Base-by-base conservation (phyloP, 1,140 invertebrate species). In the Zaprionus ghesquierei region DNA sequence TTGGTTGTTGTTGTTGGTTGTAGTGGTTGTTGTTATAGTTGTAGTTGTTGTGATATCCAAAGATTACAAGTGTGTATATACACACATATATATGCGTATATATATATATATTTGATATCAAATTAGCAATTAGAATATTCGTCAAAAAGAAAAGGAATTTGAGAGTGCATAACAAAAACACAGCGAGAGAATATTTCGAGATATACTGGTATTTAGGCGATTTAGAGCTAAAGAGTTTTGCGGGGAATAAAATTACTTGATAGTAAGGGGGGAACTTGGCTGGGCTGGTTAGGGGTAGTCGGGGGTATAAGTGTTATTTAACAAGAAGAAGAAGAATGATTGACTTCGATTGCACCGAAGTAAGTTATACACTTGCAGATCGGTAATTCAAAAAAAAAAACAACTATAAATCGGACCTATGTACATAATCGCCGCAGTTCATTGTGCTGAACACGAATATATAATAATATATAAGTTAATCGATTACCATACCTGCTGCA, bases 121-220 rank as follows among this genome's bases (percentile, higher is more conserved):
- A 69, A 74, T 74, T 74, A 69, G 65, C 58, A 69, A 56, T 74
- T 56, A 61, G 65, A 69, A 69, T 61, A 61, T 56, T 74, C 51
- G 49, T 69, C 70, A 69, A 61, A 60, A 56, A 44, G 51, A 59
- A 46, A n/a, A n/a, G n/a, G n/a, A n/a, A n/a, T n/a, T 31, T 58
- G 41, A 25, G 41, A 59, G 58, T 69, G 59, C 50, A 69, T 61
- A 55, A 74, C 41, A 72, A 62, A 62, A 61, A 62, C 55, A 73
- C 65, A 74, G 56, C 65, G 64, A 68, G 38, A 74, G 53, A 55
- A 35, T 61, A 33, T 55, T 35, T 46, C 41, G 41, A 46, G n/a
- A n/a, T n/a, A n/a, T 46, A 46, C 5, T 18, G 41, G 41, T 46
- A 46, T 46, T 46, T 46, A 10, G 35, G 35, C 41, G 41, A 22